Evolutionary conservation across 2,113 vertebrate species (phyloP).

Genomic region (Erythrolamprus reginae): DNA sequence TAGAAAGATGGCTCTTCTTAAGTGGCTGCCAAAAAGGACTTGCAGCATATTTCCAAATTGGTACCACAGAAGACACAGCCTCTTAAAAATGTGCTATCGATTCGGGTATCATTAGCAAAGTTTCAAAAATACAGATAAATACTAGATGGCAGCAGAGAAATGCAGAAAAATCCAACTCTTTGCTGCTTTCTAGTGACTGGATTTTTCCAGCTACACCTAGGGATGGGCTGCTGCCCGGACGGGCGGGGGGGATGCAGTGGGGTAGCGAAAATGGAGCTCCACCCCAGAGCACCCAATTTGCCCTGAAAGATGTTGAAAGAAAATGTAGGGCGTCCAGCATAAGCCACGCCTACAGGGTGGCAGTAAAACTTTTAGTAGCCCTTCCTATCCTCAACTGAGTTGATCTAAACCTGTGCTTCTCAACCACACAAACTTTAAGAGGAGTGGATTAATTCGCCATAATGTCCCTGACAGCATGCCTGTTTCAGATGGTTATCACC

Average conservation of each 20-base stretch:
- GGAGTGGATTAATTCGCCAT: neutral
- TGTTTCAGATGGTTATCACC: neutral
- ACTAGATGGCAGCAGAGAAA: neutral
- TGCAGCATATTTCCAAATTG: neutral
- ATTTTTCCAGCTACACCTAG: neutral
- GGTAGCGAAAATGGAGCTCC: too few species aligned
- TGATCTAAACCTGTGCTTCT: neutral
- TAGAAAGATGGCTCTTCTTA: neutral
- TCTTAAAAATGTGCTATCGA: neutral
- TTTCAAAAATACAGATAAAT: neutral
- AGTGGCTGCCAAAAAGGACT: neutral
- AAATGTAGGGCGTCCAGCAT: too few species aligned
- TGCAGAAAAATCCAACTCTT: neutral
- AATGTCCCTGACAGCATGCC: neutral
- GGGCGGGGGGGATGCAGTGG: too few species aligned
- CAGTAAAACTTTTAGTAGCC: too few species aligned
- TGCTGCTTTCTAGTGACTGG: neutral
- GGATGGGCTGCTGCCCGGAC: too few species aligned
- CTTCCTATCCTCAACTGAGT: neutral
- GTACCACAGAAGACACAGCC: neutral
- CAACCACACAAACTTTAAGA: neutral
- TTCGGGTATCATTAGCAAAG: neutral
- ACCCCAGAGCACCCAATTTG: too few species aligned
- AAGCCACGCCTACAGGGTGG: too few species aligned
- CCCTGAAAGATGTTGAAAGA: too few species aligned